These are phyloP conservation scores for Magallana angulata DNA, from an alignment of 1,140 invertebrate species.

Conservation along the genomic window DNA sequence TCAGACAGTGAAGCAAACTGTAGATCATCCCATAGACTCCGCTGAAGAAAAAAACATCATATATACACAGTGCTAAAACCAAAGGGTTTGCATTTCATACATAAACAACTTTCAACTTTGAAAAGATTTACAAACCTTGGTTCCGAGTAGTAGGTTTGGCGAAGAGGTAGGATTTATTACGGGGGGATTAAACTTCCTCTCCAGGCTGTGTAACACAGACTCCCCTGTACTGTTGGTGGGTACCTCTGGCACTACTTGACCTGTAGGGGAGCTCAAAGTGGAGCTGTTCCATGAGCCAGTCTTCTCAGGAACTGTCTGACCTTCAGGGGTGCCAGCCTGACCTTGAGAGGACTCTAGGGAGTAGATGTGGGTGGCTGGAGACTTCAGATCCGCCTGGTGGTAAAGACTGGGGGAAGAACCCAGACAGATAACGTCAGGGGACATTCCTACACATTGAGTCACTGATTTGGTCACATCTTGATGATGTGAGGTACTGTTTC, in stretches of 20 bases:
- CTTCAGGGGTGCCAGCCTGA: background rate
- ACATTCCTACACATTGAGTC: conserved; percentile 10
- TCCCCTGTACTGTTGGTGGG: background rate
- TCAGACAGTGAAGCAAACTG: conserved; percentile 62
- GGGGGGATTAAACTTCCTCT: background rate
- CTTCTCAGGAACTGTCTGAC: background rate
- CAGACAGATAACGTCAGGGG: background rate
- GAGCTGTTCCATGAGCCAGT: background rate
- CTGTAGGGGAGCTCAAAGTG: background rate
- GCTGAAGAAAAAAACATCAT: conserved; percentile 41
- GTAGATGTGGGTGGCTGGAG: background rate
- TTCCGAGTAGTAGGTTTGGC: background rate
- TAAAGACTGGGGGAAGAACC: conserved; percentile 15
- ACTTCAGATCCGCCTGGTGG: background rate
- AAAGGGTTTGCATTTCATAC: no score
- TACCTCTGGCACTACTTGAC: background rate
- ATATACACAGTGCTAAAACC: no score
- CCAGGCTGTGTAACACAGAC: background rate
- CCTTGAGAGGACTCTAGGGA: background rate
- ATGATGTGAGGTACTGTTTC: background rate
- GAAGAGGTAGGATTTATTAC: background rate
- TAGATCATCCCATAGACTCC: conserved; percentile 60
- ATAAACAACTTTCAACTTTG: no score
- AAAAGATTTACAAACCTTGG: background rate
- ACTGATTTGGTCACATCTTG: background rate